These are phyloP conservation scores for Atethmia centrago DNA, from an alignment of 2,888 invertebrate species.

Conservation along the genomic window DNA sequence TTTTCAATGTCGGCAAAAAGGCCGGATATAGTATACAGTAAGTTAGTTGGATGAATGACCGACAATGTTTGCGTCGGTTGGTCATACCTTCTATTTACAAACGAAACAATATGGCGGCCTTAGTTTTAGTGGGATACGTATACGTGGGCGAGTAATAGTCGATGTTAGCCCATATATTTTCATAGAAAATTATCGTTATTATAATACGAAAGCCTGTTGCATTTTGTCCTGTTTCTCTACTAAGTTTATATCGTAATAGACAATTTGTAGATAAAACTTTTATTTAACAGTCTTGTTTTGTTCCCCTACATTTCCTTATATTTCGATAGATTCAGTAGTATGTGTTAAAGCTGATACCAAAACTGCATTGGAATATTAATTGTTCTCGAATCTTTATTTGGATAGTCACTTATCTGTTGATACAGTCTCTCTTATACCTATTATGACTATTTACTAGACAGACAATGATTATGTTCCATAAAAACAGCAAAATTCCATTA, in stretches of 20 bases:
- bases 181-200: slow-evolving; percentile 72
- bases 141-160: slow-evolving; percentile 79
- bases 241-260: slow-evolving; percentile 21
- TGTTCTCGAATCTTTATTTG: slow-evolving; percentile 29
- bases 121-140: slow-evolving; percentile 64
- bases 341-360: slow-evolving; percentile 17
- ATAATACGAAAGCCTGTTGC: slow-evolving; percentile 53
- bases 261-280: slow-evolving; percentile 37
- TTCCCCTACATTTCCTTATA: slow-evolving; percentile 18
- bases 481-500: slow-evolving; percentile 13
- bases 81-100: slow-evolving; percentile 33
- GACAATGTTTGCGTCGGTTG: slow-evolving; percentile 15
- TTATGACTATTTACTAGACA: background rate
- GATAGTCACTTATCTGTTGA: slow-evolving; percentile 1
- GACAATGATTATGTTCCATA: background rate
- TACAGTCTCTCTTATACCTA: slow-evolving; percentile 1
- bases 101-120: slow-evolving; percentile 67
- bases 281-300: slow-evolving; percentile 24
- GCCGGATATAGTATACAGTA: slow-evolving; percentile 34
- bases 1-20: slow-evolving; percentile 50
- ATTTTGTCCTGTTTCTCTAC: slow-evolving; percentile 20
- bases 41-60: slow-evolving; percentile 26
- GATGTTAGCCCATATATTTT: slow-evolving; percentile 75
- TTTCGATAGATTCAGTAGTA: slow-evolving; percentile 19
- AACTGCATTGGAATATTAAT: slow-evolving; percentile 28